Evolutionary conservation across 2,113 vertebrate species (phyloP).

Genomic region (Nothoprocta pentlandii): DNA sequence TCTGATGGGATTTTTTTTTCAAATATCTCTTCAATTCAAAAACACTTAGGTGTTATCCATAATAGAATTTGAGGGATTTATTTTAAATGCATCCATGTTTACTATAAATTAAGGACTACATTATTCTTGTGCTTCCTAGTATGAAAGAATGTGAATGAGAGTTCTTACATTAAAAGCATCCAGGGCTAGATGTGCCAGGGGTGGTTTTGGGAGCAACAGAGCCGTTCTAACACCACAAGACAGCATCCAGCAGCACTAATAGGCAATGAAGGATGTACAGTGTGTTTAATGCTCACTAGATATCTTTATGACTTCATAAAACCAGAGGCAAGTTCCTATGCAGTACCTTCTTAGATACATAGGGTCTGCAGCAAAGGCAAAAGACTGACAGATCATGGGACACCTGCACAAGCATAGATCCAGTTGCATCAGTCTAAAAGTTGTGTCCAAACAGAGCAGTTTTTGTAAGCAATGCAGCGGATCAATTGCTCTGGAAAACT

Average conservation of each 20-base stretch:
- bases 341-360: not conserved
- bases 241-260: not conserved
- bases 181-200: not conserved
- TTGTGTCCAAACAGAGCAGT: not conserved
- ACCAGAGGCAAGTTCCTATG: not conserved
- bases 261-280: not conserved
- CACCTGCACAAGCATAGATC: not conserved
- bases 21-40: conserved; percentile 58
- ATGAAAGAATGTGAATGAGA: conserved; percentile 33
- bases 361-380: not conserved
- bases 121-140: conserved; percentile 33
- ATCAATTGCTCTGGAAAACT: not conserved
- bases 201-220: not conserved
- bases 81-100: conserved; percentile 44
- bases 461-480: not conserved
- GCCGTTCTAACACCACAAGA: not conserved
- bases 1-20: not conserved
- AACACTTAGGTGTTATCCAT: conserved; percentile 46
- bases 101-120: conserved; percentile 33
- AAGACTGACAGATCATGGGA: not conserved
- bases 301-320: accelerated
- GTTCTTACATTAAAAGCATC: conserved; percentile 16
- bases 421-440: not conserved
- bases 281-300: not conserved
- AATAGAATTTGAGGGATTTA: conserved; percentile 44